Evolutionary conservation across 2,113 vertebrate genomes (phyloP).

Genomic region (Scophthalmus maximus): DNA sequence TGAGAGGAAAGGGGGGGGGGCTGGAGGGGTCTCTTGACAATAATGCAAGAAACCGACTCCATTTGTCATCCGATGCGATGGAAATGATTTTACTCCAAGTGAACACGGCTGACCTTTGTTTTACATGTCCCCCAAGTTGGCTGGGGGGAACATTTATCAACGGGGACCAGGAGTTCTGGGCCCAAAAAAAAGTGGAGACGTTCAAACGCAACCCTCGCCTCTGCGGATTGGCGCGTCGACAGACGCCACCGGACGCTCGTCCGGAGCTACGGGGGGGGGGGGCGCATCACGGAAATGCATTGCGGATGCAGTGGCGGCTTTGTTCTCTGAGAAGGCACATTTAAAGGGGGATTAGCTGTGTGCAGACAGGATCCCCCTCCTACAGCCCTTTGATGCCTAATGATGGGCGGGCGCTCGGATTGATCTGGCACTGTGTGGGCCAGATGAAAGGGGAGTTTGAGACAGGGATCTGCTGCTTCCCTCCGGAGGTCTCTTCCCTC

Average conservation of each 20-base stretch:
- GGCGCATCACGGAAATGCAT: conserved; percentile 57
- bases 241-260: no score
- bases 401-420: conserved; percentile 73
- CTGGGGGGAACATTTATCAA: conserved; percentile 60
- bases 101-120: conserved; percentile 71
- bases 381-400: conserved; percentile 76
- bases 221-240: no score
- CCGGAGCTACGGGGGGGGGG: neutral
- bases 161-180: neutral
- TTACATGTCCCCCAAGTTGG: conserved; percentile 59
- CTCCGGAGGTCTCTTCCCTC: conserved; percentile 65
- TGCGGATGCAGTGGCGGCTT: conserved; percentile 67
- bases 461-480: conserved; percentile 65
- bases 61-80: conserved; percentile 68
- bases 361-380: conserved; percentile 68
- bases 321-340: conserved; percentile 70
- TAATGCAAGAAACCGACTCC: conserved; percentile 43
- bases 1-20: conserved; percentile 23
- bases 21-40: conserved; percentile 49
- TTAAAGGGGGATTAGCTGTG: conserved; percentile 71
- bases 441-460: conserved; percentile 72
- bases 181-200: conserved; percentile 41
- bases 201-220: neutral
- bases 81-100: conserved; percentile 49
- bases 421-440: conserved; percentile 76